phyloP scores from a whole-genome alignment of 2,888 invertebrate genomes.

The Julus scandinavius region DNA sequence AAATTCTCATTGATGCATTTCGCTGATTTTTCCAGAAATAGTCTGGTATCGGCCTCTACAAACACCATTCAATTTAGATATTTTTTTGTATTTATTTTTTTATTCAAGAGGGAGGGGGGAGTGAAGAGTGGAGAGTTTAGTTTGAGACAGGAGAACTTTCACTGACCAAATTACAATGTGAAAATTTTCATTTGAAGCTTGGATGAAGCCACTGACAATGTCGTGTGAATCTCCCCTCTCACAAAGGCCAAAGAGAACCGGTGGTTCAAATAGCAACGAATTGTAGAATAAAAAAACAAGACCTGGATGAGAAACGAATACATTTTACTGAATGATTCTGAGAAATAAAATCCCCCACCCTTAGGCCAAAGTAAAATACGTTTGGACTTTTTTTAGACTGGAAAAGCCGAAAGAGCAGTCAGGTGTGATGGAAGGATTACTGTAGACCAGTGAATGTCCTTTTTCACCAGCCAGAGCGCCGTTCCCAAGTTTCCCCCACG shows the following conservation, averaged over 20 bases:
- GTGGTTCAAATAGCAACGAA: conserved; percentile 25
- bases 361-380: background rate
- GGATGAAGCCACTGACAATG: conserved; percentile 25
- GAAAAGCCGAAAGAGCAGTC: conserved; percentile 19
- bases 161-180: conserved; percentile 20
- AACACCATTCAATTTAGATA: no score
- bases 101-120: no score
- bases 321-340: conserved; percentile 29
- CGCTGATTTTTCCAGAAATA: no score
- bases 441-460: conserved; percentile 26
- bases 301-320: background rate
- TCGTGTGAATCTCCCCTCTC: background rate
- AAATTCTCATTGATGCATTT: no score
- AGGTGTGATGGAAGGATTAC: conserved; percentile 19
- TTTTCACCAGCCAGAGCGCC: background rate
- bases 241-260: conserved; percentile 8
- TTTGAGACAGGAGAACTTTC: background rate
- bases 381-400: background rate
- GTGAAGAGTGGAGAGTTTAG: no score
- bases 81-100: no score
- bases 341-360: conserved; percentile 28
- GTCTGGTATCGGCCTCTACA: no score
- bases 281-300: background rate
- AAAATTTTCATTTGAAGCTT: background rate
- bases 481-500: conserved; percentile 22